Evolutionary conservation across 2,888 invertebrate genomes (phyloP).

Genomic region (Ellobium chinense): DNA sequence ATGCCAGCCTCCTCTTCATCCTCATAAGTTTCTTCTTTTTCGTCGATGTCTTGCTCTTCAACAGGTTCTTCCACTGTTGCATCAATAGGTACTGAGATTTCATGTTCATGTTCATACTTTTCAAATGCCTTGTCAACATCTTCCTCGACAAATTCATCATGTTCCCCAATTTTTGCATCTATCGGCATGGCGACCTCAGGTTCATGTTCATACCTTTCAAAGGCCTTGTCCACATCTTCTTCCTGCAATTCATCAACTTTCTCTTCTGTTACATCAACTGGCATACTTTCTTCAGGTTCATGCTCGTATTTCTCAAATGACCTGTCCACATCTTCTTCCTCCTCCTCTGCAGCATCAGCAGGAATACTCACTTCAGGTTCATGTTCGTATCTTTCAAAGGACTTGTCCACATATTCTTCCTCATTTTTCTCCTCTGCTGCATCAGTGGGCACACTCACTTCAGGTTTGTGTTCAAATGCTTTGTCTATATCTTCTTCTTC

Average conservation of each 20-base stretch:
- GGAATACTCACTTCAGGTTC: conserved; percentile 30
- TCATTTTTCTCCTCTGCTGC: conserved; percentile 33
- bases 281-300: conserved; percentile 39
- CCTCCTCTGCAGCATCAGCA: conserved; percentile 37
- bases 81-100: background rate
- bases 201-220: conserved; percentile 37
- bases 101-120: conserved; percentile 7
- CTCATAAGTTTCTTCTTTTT: conserved; percentile 14
- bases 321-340: conserved; percentile 29
- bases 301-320: conserved; percentile 43
- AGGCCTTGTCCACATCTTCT: conserved; percentile 35
- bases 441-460: background rate
- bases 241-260: conserved; percentile 44
- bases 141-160: conserved; percentile 8
- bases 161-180: conserved; percentile 38
- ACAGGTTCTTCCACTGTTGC: conserved; percentile 30
- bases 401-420: conserved; percentile 16
- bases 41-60: conserved; percentile 19
- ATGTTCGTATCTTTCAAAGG: conserved; percentile 36
- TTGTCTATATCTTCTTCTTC: conserved; percentile 28
- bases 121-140: conserved; percentile 10
- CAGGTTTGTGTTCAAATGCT: background rate
- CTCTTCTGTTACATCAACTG: conserved; percentile 30
- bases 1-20: conserved; percentile 11
- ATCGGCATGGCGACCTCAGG: conserved; percentile 23